phyloP scores from a whole-genome alignment of 2,888 invertebrate genomes.

The Lycophotia porphyrea region DNA sequence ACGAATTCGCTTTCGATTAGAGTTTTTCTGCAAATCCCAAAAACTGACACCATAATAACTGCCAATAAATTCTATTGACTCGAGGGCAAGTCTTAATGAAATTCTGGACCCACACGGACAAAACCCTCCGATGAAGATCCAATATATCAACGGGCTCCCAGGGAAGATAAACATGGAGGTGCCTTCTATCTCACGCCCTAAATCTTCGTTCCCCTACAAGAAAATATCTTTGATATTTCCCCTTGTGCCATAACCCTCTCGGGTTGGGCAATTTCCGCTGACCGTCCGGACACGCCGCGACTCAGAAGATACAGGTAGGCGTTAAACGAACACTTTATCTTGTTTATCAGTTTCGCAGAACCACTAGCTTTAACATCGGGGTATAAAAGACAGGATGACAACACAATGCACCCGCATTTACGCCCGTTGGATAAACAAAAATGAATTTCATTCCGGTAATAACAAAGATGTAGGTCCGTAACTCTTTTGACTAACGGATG shows the following conservation, averaged over 20 bases:
- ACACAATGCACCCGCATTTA: constrained; percentile 84
- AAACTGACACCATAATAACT: constrained; percentile 25
- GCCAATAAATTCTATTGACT: constrained; percentile 44
- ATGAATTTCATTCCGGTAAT: constrained; percentile 70
- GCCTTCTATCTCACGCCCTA: constrained; percentile 76
- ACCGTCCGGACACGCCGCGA: constrained; percentile 67
- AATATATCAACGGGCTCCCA: constrained; percentile 72
- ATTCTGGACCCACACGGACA: constrained; percentile 49
- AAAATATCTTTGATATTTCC: constrained; percentile 77
- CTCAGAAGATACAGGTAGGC: constrained; percentile 72
- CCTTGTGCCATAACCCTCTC: constrained; percentile 71
- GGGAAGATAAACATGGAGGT: constrained; percentile 73
- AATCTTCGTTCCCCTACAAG: constrained; percentile 78
- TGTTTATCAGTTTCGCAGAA: constrained; percentile 77
- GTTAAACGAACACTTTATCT: constrained; percentile 77
- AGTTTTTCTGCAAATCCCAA: constrained; percentile 32
- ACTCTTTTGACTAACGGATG: constrained; percentile 57
- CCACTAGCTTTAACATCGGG: constrained; percentile 67
- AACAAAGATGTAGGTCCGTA: constrained; percentile 66
- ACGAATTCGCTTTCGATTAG: constrained; percentile 36
- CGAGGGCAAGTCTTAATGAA: constrained; percentile 50
- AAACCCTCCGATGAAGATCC: constrained; percentile 50
- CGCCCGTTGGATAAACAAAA: constrained; percentile 75
- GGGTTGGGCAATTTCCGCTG: constrained; percentile 76
- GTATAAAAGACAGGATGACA: constrained; percentile 77